Base-by-base conservation (phyloP, 2,113 vertebrate species). In the Ivindomyrus marchei region DNA sequence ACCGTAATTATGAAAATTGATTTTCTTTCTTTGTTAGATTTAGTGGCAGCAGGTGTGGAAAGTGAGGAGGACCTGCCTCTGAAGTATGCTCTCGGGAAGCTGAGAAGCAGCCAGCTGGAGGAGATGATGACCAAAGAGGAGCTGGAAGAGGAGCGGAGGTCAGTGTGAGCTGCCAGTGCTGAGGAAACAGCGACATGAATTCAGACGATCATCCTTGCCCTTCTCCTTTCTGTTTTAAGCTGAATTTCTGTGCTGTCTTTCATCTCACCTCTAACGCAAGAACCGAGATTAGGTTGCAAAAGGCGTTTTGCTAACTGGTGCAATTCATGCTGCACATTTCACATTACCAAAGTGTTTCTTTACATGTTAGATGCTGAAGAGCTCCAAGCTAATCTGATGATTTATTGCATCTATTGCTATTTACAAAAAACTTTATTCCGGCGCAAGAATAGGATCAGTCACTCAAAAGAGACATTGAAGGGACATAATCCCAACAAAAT, bases 81-180 rank as follows among this genome's bases (percentile, higher is more conserved):
- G 91, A 97, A 95, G 92, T 99, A 99, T 91, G 93, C 96, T 85
- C 98, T 97, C 4, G 98, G 98, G 90, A 97, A 97, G 94, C 95
- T 98, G 89, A 95, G 97, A 83, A 96, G 97, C 49, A 97, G 97
- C 92, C 97, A 98, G 89, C 95, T 98, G 93, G 95, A 97, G 93
- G 96, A 94, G 92, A 97, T 98, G 97, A 97, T 99, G 97, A 98
- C 97, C 93, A 96, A 95, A 94, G 97, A 98, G 90, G 98, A 99
- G 88, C 93, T 98, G 31, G 97, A 98, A 92, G 97, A 98, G 93
- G 98, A 99, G 83, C 97, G 97, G 93, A 97, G 98, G 98, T 99
- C 49, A 92, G 93, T 93, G 49, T 45, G 15, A 3, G 11, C 46
- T 46, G 15, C 24, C 8, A 4, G 27, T 50, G 24, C 53, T n/a